Evolutionary conservation across 1,140 invertebrate species (phyloP).

Genomic region (Hycleus phaleratus): DNA sequence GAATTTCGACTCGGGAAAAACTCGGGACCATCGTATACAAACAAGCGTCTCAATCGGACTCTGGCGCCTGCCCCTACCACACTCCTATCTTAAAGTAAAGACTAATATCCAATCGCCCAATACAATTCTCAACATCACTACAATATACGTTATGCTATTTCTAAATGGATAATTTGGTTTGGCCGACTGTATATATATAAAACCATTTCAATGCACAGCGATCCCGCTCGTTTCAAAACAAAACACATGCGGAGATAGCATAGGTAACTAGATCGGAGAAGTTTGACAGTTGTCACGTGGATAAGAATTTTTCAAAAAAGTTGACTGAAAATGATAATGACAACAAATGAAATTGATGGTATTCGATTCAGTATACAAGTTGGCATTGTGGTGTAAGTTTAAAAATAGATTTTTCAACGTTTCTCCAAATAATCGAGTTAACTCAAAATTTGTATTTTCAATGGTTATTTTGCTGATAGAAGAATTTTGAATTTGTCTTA

Average conservation of each 20-base stretch:
- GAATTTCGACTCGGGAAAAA: conserved; percentile 12
- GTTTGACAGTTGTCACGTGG: conserved; percentile 41
- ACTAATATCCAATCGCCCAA: conserved; percentile 36
- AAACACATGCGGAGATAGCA: conserved; percentile 42
- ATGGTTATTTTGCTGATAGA: background rate
- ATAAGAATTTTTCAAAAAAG: conserved; percentile 22
- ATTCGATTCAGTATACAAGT: background rate
- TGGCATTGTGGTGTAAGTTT: too few relatives aligned
- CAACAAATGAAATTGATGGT: background rate
- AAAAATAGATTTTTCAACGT: too few relatives aligned
- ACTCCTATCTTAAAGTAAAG: conserved; percentile 29
- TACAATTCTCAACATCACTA: conserved; percentile 8
- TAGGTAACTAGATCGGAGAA: conserved; percentile 37
- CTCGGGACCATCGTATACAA: conserved; percentile 25
- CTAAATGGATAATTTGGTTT: background rate
- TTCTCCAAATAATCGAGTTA: too few relatives aligned
- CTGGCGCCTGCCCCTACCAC: conserved; percentile 34
- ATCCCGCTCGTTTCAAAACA: conserved; percentile 42
- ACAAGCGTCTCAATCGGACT: conserved; percentile 16
- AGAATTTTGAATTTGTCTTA: conserved; percentile 22
- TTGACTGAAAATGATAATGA: conserved; percentile 29
- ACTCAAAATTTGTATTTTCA: too few relatives aligned
- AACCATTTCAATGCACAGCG: conserved; percentile 41
- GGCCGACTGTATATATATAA: conserved; percentile 33
- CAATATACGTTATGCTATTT: background rate